These are phyloP conservation scores for Oreochromis spilurus DNA, from an alignment of 2,113 vertebrate species.

Conservation along the genomic window DNA sequence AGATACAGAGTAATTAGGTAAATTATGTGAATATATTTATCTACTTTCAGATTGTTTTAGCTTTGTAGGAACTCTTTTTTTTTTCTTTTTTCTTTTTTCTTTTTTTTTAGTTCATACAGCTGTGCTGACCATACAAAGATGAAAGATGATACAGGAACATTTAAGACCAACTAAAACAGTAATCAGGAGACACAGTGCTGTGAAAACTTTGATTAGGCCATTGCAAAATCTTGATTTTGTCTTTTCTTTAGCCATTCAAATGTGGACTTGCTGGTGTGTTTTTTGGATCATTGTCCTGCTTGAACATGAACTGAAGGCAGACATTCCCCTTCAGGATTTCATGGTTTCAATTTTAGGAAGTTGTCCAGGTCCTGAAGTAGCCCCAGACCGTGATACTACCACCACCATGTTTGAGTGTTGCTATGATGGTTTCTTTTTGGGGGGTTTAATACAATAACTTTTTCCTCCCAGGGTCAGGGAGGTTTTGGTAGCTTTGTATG, in stretches of 20 bases:
- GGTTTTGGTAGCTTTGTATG: neutral
- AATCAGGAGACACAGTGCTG: neutral
- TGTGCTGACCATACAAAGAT: neutral
- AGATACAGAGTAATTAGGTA: neutral
- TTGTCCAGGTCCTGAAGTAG: neutral
- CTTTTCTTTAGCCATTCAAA: neutral
- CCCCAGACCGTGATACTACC: neutral
- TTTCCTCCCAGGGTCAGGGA: neutral
- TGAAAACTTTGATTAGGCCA: neutral
- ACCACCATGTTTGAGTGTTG: neutral
- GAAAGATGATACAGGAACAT: neutral
- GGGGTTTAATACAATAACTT: neutral
- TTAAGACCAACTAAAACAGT: neutral
- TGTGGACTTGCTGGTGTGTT: neutral
- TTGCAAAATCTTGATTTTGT: neutral
- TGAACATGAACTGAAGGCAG: neutral
- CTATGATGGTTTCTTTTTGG: neutral
- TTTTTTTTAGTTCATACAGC: neutral
- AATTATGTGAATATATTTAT: neutral
- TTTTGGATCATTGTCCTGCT: neutral
- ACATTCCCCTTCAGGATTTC: neutral
- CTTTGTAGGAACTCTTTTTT: neutral
- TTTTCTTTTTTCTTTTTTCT: too few relatives aligned
- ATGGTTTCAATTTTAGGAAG: neutral
- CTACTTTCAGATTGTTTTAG: neutral